Evolutionary conservation across 2,797 vertebrate genomes (phyloP).

Genomic region (Poecilia picta): DNA sequence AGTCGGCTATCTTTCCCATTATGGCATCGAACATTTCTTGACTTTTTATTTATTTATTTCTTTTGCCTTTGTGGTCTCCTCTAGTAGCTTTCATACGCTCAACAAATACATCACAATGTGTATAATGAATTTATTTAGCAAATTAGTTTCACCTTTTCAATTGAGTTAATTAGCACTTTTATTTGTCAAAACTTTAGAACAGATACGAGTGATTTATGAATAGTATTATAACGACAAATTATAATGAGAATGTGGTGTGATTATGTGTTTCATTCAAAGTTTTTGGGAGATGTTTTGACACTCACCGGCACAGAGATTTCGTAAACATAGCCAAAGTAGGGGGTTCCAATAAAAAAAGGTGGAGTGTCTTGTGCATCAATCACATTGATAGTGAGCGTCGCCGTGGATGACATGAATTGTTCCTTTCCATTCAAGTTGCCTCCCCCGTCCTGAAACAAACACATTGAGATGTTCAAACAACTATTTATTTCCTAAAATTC

Average conservation of each 20-base stretch:
- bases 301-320: slow-evolving; percentile 91
- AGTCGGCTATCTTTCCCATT: background rate
- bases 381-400: slow-evolving; percentile 92
- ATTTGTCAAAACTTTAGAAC: background rate
- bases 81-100: background rate
- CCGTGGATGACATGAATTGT: slow-evolving; percentile 88
- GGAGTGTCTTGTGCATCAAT: slow-evolving; percentile 91
- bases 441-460: slow-evolving; percentile 88
- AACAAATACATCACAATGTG: background rate
- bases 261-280: background rate
- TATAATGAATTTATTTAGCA: background rate
- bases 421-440: slow-evolving; percentile 89
- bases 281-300: slow-evolving; percentile 26
- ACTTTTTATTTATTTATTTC: background rate
- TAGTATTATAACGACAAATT: background rate
- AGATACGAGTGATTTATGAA: background rate
- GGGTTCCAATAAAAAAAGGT: slow-evolving; percentile 90
- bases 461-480: background rate
- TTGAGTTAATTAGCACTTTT: background rate
- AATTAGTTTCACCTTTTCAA: background rate
- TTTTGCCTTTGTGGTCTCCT: background rate
- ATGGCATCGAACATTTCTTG: background rate
- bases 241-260: background rate
- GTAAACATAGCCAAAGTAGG: slow-evolving; percentile 94
- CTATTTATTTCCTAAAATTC: background rate